phyloP scores from a whole-genome alignment of 2,888 invertebrate species.

The Hemaris fuciformis region DNA sequence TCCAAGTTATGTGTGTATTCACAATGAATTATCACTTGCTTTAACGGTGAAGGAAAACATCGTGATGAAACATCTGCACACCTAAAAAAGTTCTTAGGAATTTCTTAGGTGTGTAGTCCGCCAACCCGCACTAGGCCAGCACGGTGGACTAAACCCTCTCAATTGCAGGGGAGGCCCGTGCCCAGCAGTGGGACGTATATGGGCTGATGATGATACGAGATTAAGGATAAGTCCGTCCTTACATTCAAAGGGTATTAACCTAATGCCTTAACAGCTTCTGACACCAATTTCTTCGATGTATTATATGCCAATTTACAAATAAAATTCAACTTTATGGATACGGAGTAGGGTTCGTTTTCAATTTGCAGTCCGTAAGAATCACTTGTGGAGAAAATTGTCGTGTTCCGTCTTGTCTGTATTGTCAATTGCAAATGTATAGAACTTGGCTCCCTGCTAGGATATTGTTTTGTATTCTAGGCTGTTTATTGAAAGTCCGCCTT shows the following conservation, averaged over 20 bases:
- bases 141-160: too few relatives aligned
- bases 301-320: background rate
- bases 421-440: background rate
- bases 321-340: background rate
- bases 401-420: background rate
- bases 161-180: too few relatives aligned
- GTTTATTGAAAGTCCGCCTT: background rate
- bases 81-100: too few relatives aligned
- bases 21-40: too few relatives aligned
- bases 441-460: too few relatives aligned
- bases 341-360: background rate
- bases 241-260: background rate
- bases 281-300: background rate
- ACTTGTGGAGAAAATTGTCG: background rate
- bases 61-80: too few relatives aligned
- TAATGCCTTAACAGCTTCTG: background rate
- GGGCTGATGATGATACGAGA: background rate
- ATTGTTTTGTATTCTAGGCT: background rate
- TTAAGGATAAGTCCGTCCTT: background rate
- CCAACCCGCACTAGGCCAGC: too few relatives aligned
- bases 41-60: too few relatives aligned
- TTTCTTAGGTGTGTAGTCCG: too few relatives aligned
- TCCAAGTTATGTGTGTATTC: too few relatives aligned
- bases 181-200: too few relatives aligned
- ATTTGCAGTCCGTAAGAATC: background rate